Percentiles rank a stretch among this genome's conserved stretches.
Conservation (phyloP, 2,888 invertebrate species). For the Spodoptera exigua region DNA sequence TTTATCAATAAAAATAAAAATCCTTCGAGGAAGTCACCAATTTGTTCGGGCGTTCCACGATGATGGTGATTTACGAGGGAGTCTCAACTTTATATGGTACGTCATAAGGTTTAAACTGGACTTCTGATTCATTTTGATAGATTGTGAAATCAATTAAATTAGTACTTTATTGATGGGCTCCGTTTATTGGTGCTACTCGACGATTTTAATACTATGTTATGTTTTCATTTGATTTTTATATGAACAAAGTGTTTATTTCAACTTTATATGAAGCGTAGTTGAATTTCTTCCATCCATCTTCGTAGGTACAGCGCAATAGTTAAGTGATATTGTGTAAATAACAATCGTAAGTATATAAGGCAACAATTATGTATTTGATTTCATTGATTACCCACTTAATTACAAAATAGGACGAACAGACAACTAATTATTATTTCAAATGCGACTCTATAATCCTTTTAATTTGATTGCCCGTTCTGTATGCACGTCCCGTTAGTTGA, state of each 20-base stretch:
- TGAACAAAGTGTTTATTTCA: conserved; percentile 12
- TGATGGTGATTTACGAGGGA: conserved; percentile 40
- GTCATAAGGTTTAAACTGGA: conserved; percentile 25
- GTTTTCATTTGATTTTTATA: conserved; percentile 48
- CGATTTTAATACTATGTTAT: conserved; percentile 54
- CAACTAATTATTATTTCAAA: conserved; percentile 58
- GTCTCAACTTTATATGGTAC: conserved; percentile 49
- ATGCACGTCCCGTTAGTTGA: conserved; percentile 55
- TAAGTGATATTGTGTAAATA: conserved; percentile 48
- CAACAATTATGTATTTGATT: conserved; percentile 51
- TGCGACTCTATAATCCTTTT: conserved; percentile 56
- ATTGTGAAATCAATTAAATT: conserved; percentile 81
- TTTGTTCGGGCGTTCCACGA: conserved; percentile 73
- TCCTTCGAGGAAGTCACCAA: conserved; percentile 85
- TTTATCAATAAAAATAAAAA: conserved; percentile 88
- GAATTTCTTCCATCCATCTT: conserved; percentile 20
- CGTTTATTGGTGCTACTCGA: conserved; percentile 64
- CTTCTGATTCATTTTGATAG: conserved; percentile 56
- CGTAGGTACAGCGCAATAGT: conserved; percentile 22
- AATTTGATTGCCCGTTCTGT: conserved; percentile 57
- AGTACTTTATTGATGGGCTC: conserved; percentile 70
- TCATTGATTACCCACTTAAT: conserved; percentile 60
- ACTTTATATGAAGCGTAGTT: conserved; percentile 14
- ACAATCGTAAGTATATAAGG: conserved; percentile 44
- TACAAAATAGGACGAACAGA: conserved; percentile 56